Evolutionary conservation across 2,797 vertebrate genomes (phyloP).

Genomic region (Eutrigla gurnardus): DNA sequence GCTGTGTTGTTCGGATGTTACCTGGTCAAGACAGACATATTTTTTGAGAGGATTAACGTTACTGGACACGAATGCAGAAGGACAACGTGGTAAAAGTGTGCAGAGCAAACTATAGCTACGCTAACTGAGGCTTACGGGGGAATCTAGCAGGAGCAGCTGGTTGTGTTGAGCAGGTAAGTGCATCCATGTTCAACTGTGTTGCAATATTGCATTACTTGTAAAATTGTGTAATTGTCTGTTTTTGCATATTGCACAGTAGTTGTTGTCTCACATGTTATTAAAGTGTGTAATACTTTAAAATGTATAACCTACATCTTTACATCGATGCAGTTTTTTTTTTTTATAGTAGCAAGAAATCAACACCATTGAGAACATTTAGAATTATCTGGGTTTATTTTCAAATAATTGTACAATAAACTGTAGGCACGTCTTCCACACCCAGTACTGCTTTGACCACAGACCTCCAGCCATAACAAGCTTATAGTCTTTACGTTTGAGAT

Average conservation of each 20-base stretch:
- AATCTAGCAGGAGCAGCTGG: not conserved
- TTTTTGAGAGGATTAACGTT: not conserved
- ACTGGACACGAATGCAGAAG: not conserved
- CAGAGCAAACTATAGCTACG: not conserved
- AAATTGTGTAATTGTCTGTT: not conserved
- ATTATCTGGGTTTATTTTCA: slow-evolving; percentile 3
- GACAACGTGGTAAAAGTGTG: not conserved
- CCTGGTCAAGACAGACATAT: not conserved
- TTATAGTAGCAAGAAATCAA: not conserved
- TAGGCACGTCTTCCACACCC: not conserved
- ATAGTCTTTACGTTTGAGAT: slow-evolving; percentile 36
- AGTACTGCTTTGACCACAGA: slow-evolving; percentile 26
- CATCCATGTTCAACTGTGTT: not conserved
- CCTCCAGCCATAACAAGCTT: slow-evolving; percentile 37
- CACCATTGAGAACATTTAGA: not conserved
- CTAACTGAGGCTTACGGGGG: not conserved
- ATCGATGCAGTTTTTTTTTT: slow-evolving; percentile 14
- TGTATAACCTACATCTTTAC: not conserved
- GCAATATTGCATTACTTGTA: not conserved
- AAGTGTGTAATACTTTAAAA: not conserved
- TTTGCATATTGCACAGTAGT: not conserved
- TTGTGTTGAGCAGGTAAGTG: not conserved
- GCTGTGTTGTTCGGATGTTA: not conserved
- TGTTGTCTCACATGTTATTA: not conserved
- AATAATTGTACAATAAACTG: not conserved